Base-by-base conservation (phyloP, 2,113 vertebrate species). In the Lepus europaeus region DNA sequence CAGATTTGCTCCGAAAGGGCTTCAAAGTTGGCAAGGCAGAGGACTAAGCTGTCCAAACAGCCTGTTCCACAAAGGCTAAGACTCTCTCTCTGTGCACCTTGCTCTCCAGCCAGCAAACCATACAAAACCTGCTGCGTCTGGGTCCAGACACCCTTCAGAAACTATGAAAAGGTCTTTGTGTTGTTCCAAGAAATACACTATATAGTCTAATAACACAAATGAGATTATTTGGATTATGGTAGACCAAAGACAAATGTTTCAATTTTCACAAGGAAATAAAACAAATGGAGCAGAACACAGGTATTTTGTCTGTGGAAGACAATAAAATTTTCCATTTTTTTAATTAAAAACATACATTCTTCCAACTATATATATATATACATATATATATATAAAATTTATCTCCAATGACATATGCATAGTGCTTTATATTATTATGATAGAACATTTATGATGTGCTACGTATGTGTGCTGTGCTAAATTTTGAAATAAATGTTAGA, bases 31-130 rank as follows among this genome's bases (percentile, higher is more conserved):
- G 93, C 96, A 81, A 59, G 31, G 89, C 91, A 66, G 87, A n/a
- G 77, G 83, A 64, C 83, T 68, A 93, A 66, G 85, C 96, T n/a
- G 83, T 92, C 95, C 96, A 96, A 92, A 87, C 92, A 95, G 96
- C 90, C 95, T 97, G 96, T 87, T 95, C 86, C 87, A 63, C 82
- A 80, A 90, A 97, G 94, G 94, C 94, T 95, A 94, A 93, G 91
- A 81, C 4, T 72, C 82, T 79, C 86, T 89, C 79, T 91, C 89
- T 69, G 61, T 39, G 45, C 25, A 22, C n/a, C 82, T 80, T 12
- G 25, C 51, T 89, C 88, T 88, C 45, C 74, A 89, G 86, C 74
- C 93, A 92, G 79, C 90, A 96, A 74, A 92, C 90, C 81, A 2
- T 25, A 53, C 51, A 53, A 69, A 89, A n/a, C 63, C 87, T 79